Percentiles rank a stretch among this genome's conserved stretches.
These are phyloP conservation scores for Periphyllus acericola DNA, from an alignment of 2,888 invertebrate genomes.

Conservation along the genomic window DNA sequence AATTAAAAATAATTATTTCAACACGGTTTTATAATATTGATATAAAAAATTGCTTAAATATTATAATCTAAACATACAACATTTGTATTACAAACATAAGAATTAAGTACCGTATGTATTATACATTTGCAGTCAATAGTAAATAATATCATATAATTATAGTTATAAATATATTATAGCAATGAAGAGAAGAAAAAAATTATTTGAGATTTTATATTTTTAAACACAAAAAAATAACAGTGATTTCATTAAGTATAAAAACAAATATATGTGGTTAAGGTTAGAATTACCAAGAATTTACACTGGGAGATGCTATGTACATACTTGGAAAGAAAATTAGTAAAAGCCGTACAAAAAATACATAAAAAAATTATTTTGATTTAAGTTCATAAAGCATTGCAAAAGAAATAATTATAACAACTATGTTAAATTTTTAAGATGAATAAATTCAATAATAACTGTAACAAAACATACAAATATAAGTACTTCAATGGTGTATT, in stretches of 20 bases:
- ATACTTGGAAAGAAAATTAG: slow-evolving; percentile 22
- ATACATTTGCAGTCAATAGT: slow-evolving; percentile 40
- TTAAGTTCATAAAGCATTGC: slow-evolving; percentile 48
- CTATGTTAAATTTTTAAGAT: slow-evolving; percentile 23
- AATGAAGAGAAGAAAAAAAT: neutral
- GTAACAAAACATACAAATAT: slow-evolving; percentile 19
- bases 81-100: neutral
- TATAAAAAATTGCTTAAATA: slow-evolving; percentile 12
- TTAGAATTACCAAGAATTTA: slow-evolving; percentile 6
- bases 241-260: neutral
- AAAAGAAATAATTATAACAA: slow-evolving; percentile 29
- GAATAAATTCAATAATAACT: slow-evolving; percentile 37
- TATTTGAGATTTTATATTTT: neutral
- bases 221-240: neutral
- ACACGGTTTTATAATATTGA: slow-evolving; percentile 14
- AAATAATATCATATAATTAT: slow-evolving; percentile 20
- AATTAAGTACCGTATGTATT: slow-evolving; percentile 22
- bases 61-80: slow-evolving; percentile 1
- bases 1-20: slow-evolving; percentile 34
- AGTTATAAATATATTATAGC: neutral
- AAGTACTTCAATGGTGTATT: neutral
- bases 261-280: neutral
- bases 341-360: slow-evolving; percentile 6
- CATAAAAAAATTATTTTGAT: slow-evolving; percentile 51
- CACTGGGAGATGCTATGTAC: neutral